Conservation (phyloP, 2,888 invertebrate species). For the Ypsolopha scabrella region DNA sequence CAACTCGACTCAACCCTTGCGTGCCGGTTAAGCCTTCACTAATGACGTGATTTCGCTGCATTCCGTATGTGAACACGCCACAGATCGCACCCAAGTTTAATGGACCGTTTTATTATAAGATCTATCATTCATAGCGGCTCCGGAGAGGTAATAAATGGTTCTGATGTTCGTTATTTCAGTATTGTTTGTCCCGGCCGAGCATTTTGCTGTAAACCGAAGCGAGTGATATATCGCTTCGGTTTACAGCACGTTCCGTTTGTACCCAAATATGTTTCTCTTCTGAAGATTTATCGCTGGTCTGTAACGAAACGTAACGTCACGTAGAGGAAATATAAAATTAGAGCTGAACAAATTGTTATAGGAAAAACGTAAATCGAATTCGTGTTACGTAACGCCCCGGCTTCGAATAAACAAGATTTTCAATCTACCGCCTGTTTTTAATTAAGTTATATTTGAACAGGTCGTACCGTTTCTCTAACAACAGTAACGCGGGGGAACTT, state of each 20-base stretch:
- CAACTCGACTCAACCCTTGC: too few species aligned
- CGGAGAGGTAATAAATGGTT: too few species aligned
- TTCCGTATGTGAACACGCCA: too few species aligned
- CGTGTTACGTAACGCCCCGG: neutral
- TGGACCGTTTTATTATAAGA: too few species aligned
- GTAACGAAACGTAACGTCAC: neutral
- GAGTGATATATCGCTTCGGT: neutral
- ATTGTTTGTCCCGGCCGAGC: neutral
- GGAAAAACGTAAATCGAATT: neutral
- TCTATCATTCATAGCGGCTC: too few species aligned
- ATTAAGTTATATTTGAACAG: slow-evolving; percentile 1
- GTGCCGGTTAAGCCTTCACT: too few species aligned
- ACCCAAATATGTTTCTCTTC: neutral
- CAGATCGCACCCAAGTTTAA: too few species aligned
- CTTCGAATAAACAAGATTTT: neutral
- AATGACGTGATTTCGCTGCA: too few species aligned
- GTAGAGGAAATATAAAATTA: neutral
- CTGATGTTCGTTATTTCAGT: neutral
- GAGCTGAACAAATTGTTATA: neutral
- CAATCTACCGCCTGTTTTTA: neutral
- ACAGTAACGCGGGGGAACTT: neutral
- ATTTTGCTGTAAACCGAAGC: neutral
- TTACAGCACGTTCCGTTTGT: neutral
- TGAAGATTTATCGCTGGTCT: neutral
- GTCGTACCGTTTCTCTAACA: neutral